Base-by-base conservation (phyloP, 2,888 invertebrate species). In the Nymphalis urticae region DNA sequence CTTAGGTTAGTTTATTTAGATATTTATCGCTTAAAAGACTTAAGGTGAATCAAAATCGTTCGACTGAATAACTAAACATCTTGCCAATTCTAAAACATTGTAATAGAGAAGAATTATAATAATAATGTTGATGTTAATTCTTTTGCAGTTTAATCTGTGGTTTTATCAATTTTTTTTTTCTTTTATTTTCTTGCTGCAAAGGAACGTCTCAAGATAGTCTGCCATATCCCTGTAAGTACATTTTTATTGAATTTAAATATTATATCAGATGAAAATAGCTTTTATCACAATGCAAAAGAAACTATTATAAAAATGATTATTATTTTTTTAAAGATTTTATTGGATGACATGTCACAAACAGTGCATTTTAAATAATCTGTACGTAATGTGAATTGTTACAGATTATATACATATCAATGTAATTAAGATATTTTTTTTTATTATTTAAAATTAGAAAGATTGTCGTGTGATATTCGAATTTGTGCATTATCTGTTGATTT, bases 191-290 rank as follows among this genome's bases (percentile, higher is more conserved):
- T 78, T 77, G 89, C 87, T 85, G 87, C 88, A 79, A 88, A 94
- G 94, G 94, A 93, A 92, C 94, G 77, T 94, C 94, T 79, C 94
- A 94, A 86, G 94, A 94, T 89, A 94, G 90, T 89, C 93, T 94
- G 83, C 93, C 93, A 75, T 94, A 93, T 85, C 93, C 94, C 87
- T 94, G 94, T 94, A 93, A 94, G 94, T 94, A 93, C 89, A 70
- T 70, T 64, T 64, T 66, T 9, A 54, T 58, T 59, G 48, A 58
- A 66, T 69, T 64, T 50, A 17, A 27, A 56, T 64, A 69, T 72
- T 71, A 71, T 69, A 56, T 58, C 42, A 10, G 19, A 42, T 19
- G 19, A n/a, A 56, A n/a, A 58, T 19, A 32, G n/a, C 21, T 17
- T 58, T n/a, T 42, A 42, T 42, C 13, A 19, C 42, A 56, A 56